These are phyloP conservation scores for Octodonta nipae DNA, from an alignment of 2,888 invertebrate species.

Conservation along the genomic window DNA sequence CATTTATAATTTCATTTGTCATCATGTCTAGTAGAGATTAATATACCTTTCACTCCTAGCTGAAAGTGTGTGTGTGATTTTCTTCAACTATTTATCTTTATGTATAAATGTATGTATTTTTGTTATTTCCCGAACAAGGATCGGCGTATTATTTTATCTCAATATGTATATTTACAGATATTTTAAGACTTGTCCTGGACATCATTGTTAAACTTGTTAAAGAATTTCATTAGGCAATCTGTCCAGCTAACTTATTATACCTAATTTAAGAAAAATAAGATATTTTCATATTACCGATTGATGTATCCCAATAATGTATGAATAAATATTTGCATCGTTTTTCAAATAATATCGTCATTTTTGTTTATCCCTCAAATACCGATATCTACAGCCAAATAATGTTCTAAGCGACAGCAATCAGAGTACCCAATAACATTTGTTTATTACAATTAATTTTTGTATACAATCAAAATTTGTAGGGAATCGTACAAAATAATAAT, in stretches of 20 bases:
- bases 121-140: conserved; percentile 23
- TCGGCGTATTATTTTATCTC: conserved; percentile 25
- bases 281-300: conserved; percentile 37
- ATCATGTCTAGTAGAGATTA: conserved; percentile 27
- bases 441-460: too few relatives aligned
- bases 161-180: conserved; percentile 26
- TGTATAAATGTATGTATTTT: conserved; percentile 34
- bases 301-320: conserved; percentile 36
- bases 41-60: conserved; percentile 35
- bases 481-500: too few relatives aligned
- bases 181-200: conserved; percentile 24
- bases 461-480: too few relatives aligned
- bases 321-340: conserved; percentile 38
- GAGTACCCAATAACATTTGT: too few relatives aligned
- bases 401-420: too few relatives aligned
- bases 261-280: conserved; percentile 28
- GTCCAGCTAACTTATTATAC: conserved; percentile 23
- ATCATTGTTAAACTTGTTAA: conserved; percentile 21
- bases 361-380: too few relatives aligned
- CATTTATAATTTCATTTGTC: too few relatives aligned
- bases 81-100: conserved; percentile 31
- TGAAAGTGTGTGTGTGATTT: conserved; percentile 35
- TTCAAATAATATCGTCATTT: too few relatives aligned
- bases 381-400: too few relatives aligned
- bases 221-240: conserved; percentile 16